Evolutionary conservation across 2,113 vertebrate species (phyloP), one percentile per base, ranked within the genome.

Genomic region (Theropithecus gelada): DNA sequence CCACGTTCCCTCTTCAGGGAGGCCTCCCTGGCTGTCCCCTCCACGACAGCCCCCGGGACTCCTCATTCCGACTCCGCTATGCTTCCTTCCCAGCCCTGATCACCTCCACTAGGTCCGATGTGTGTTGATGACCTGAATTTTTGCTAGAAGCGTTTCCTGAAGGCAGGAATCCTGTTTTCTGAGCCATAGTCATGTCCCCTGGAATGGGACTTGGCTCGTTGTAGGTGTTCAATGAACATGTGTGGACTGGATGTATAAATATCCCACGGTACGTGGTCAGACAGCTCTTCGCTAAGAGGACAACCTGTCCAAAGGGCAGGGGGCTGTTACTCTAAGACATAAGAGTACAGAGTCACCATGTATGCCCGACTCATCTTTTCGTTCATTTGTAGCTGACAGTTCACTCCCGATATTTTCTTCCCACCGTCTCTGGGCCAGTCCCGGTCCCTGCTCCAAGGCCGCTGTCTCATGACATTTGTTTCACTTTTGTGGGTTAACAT

Each of bases 391-490:
- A 45, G 23, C 75, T 43, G 8, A 12, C 45, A 70, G 16, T n/a
- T 61, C 40, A 35, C 78, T 89, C 55, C 45, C 32, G 50, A 35
- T 2, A 17, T 13, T 25, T 40, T 11, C n/a, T 48, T 43, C 66
- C 72, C 8, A 16, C 7, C n/a, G 10, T n/a, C 73, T 25, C 52
- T 32, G 45, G 43, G 81, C 70, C 32, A 38, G 57, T 57, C 20
- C 57, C 23, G 13, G 30, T 57, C 23, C 8, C 32, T n/a, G 38
- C 52, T 45, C 38, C n/a, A 35, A 3, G 70, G 32, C 38, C 0
- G 0, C 45, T 0, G 0, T 23, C 66, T 48, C 25, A 5, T 2
- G 7, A 23, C 48, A 17, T 66, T 17, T 5, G 57, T 27, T 73
- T 66, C 52, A 61, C 43, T 43, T 85, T 23, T 61, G 48, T 30